Conservation (phyloP, 2,888 invertebrate species). For the Ptycholaimellus sp. region DNA sequence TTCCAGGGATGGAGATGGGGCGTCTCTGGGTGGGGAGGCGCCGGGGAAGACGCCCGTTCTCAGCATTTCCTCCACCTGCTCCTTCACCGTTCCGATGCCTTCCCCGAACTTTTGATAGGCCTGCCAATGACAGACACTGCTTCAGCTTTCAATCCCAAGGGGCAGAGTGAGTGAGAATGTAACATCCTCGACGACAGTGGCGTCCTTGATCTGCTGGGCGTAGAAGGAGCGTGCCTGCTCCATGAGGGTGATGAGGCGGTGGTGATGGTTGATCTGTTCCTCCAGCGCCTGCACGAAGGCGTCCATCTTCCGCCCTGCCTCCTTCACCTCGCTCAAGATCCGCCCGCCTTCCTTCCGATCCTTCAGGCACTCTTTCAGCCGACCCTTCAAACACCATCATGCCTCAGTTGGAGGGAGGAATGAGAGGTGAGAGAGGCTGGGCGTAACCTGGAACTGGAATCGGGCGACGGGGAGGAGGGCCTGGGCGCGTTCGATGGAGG, state of each 20-base stretch:
- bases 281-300: conserved; percentile 4
- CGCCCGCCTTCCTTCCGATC: conserved; percentile 13
- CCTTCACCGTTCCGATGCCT: conserved; percentile 12
- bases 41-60: conserved; percentile 14
- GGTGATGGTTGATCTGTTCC: conserved; percentile 6
- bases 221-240: conserved; percentile 62
- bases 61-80: conserved; percentile 13
- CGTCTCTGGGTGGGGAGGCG: conserved; percentile 14
- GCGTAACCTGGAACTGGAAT: background rate
- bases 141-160: conserved; percentile 7
- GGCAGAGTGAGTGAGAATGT: conserved; percentile 29
- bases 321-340: conserved; percentile 12
- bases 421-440: too few species aligned
- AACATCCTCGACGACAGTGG: conserved; percentile 79
- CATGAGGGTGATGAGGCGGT: conserved; percentile 45
- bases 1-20: conserved; percentile 11
- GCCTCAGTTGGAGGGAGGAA: too few species aligned
- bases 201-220: conserved; percentile 68
- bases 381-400: background rate
- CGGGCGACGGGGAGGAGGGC: background rate
- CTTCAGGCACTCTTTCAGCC: background rate
- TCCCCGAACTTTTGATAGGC: conserved; percentile 15
- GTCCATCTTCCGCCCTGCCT: conserved; percentile 5
- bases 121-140: conserved; percentile 9
- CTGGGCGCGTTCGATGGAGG: background rate